Percentiles rank a stretch among this genome's conserved stretches.
Evolutionary conservation across 2,888 invertebrate genomes (phyloP).

Genomic region (Branchipolynoe longqiensis): DNA sequence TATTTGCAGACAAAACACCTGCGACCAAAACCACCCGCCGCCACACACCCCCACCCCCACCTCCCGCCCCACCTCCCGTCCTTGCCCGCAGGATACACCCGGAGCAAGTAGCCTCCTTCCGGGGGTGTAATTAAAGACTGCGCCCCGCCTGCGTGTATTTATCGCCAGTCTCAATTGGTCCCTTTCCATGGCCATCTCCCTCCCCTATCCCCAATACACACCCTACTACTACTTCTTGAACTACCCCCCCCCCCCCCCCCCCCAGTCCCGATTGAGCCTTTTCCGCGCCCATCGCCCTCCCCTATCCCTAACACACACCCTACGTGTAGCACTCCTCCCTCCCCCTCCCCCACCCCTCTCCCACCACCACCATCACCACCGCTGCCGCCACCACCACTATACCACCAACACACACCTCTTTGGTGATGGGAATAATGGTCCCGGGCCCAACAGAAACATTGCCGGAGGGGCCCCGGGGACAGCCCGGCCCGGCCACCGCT

Average conservation of each 20-base stretch:
- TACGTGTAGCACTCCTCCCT: no score
- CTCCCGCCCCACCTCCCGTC: no score
- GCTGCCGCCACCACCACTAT: no score
- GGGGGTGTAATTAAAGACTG: constrained; percentile 27
- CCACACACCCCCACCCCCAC: no score
- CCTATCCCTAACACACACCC: no score
- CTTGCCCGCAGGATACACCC: neutral
- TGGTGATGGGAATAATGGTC: constrained; percentile 8
- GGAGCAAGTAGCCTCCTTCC: neutral
- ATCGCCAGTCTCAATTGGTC: neutral
- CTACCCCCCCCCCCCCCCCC: no score
- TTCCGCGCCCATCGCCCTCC: neutral
- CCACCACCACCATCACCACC: no score
- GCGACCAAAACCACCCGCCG: neutral
- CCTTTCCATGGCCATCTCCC: neutral
- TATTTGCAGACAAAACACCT: constrained; percentile 18
- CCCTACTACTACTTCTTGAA: no score
- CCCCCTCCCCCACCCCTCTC: no score
- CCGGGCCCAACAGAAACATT: constrained; percentile 6
- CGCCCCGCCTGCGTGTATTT: neutral
- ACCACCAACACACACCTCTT: no score
- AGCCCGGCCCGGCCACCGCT: neutral
- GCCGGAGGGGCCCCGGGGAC: neutral
- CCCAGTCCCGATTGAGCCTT: constrained; percentile 3
- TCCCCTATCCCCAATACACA: no score